Conservation (phyloP, 2,888 invertebrate species). For the Phytoseiulus persimilis region DNA sequence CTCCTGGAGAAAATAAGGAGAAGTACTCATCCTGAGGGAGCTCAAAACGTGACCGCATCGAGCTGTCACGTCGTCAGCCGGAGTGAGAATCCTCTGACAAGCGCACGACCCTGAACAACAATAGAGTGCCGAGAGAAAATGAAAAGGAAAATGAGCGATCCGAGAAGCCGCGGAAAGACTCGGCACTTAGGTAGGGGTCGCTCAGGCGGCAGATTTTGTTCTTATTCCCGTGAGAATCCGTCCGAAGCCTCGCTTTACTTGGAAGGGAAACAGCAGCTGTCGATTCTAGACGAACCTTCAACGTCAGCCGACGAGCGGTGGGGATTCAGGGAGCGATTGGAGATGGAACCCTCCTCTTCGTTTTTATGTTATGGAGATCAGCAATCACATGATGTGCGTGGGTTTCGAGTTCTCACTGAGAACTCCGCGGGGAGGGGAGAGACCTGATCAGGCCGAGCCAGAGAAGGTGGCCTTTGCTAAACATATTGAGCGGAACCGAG, state of each 20-base stretch:
- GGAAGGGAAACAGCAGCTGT: neutral
- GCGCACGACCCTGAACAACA: neutral
- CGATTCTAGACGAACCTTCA: neutral
- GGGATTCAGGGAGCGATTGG: neutral
- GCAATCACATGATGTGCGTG: neutral
- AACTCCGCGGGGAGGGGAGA: neutral
- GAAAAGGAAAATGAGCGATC: neutral
- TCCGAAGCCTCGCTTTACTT: neutral
- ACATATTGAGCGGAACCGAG: neutral
- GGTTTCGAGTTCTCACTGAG: neutral
- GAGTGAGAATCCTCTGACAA: neutral
- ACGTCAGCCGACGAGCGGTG: no score
- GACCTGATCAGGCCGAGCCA: neutral
- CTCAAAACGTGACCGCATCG: neutral
- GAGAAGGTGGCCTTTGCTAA: neutral
- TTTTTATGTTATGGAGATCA: neutral
- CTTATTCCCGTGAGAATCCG: neutral
- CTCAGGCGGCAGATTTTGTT: neutral
- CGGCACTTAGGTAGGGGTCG: neutral
- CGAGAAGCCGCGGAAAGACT: neutral
- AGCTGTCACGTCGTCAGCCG: neutral
- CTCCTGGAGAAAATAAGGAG: no score
- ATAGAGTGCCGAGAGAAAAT: neutral
- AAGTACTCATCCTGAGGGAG: no score
- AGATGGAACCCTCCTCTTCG: neutral